Conservation (phyloP, 2,888 invertebrate genomes). For the Phengaris alcon region DNA sequence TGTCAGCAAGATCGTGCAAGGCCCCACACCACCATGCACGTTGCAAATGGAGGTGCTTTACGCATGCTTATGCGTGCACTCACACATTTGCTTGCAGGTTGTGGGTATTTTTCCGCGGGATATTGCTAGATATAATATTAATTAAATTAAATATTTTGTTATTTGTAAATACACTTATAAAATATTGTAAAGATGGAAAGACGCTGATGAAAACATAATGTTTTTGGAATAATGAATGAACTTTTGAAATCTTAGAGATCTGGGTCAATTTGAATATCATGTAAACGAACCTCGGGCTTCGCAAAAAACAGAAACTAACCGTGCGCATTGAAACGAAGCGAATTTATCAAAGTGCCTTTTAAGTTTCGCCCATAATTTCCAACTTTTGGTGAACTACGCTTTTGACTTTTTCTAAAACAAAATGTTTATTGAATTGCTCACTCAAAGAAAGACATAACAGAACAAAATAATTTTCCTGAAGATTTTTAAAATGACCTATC, state of each 20-base stretch:
- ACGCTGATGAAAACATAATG: conserved; percentile 13
- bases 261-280: conserved; percentile 42
- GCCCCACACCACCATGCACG: no score
- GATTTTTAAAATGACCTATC: no score
- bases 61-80: no score
- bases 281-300: conserved; percentile 39
- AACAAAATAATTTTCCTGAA: no score
- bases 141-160: no score
- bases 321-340: conserved; percentile 43
- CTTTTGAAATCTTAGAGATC: conserved; percentile 30
- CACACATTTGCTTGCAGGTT: no score
- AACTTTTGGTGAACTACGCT: conserved; percentile 16
- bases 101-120: no score
- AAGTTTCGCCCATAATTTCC: conserved; percentile 36
- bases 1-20: no score
- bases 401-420: conserved; percentile 18
- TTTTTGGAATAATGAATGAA: conserved; percentile 28
- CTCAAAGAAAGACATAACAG: not conserved
- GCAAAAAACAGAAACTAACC: conserved; percentile 41
- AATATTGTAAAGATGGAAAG: not conserved
- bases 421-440: conserved; percentile 11
- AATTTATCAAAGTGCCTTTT: conserved; percentile 40
- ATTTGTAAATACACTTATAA: not conserved
- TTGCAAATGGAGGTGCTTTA: no score
- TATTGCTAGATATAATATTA: no score